Percentiles rank a stretch among this genome's conserved stretches.
phyloP scores from a whole-genome alignment of 2,888 invertebrate species.

The Tolmerus cingulatus region DNA sequence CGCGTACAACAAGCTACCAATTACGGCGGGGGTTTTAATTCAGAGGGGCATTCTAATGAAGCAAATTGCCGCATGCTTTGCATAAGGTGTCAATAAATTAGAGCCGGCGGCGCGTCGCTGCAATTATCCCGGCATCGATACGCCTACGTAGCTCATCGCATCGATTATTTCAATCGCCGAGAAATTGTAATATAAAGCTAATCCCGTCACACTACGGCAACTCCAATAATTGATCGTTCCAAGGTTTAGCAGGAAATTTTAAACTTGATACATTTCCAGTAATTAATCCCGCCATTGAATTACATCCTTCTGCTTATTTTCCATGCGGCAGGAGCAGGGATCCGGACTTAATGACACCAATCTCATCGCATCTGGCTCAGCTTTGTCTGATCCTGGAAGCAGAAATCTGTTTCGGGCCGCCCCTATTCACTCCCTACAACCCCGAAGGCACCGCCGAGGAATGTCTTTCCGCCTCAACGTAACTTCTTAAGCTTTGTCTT shows the following conservation, averaged over 20 bases:
- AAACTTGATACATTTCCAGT: conserved; percentile 41
- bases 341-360: conserved; percentile 37
- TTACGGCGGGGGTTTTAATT: not conserved
- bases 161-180: conserved; percentile 16
- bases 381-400: not conserved
- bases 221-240: conserved; percentile 35
- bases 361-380: conserved; percentile 34
- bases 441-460: conserved; percentile 18
- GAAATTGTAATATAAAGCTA: conserved; percentile 20
- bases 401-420: conserved; percentile 15
- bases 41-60: not conserved
- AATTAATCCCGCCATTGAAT: conserved; percentile 45
- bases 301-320: conserved; percentile 32
- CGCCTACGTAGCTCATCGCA: not conserved
- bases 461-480: conserved; percentile 22
- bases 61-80: not conserved
- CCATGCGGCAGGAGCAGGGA: not conserved
- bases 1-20: not conserved
- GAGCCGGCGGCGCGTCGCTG: not conserved
- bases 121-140: conserved; percentile 15
- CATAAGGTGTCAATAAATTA: conserved; percentile 15
- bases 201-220: not conserved
- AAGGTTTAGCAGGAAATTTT: conserved; percentile 28
- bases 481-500: conserved; percentile 43
- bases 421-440: conserved; percentile 18